Conservation (phyloP, 2,113 vertebrate genomes). For the Mormoops blainvillei region DNA sequence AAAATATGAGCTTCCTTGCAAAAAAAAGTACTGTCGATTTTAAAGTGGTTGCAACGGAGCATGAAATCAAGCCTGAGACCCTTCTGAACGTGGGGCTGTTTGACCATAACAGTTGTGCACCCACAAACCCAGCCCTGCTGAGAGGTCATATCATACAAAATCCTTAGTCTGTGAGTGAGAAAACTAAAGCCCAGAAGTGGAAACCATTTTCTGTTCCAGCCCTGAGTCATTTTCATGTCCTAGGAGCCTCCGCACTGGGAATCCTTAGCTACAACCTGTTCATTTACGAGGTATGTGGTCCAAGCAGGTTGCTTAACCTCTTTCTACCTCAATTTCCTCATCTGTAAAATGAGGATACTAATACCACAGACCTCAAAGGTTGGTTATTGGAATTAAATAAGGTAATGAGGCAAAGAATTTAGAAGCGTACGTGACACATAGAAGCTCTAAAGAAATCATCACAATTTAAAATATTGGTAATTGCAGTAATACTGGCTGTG, state of each 20-base stretch:
- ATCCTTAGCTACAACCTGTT: background rate
- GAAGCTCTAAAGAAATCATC: background rate
- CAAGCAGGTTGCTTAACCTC: background rate
- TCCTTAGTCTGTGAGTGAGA: background rate
- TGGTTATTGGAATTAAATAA: background rate
- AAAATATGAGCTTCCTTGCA: background rate
- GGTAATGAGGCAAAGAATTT: background rate
- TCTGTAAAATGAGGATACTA: background rate
- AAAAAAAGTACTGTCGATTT: background rate
- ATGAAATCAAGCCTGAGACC: background rate
- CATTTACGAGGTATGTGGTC: background rate
- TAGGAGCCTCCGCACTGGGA: background rate
- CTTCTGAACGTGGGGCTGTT: background rate
- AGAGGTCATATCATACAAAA: background rate
- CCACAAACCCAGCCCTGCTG: background rate
- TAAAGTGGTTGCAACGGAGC: background rate
- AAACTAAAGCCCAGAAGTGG: background rate
- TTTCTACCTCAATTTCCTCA: background rate
- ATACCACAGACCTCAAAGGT: background rate
- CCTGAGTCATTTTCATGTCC: rapidly evolving
- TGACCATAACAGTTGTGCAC: no score
- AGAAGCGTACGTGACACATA: background rate
- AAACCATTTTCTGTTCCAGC: background rate
- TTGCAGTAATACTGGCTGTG: background rate
- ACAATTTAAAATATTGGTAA: background rate